Base-by-base conservation (phyloP, 2,888 invertebrate species). In the Dryobota labecula region DNA sequence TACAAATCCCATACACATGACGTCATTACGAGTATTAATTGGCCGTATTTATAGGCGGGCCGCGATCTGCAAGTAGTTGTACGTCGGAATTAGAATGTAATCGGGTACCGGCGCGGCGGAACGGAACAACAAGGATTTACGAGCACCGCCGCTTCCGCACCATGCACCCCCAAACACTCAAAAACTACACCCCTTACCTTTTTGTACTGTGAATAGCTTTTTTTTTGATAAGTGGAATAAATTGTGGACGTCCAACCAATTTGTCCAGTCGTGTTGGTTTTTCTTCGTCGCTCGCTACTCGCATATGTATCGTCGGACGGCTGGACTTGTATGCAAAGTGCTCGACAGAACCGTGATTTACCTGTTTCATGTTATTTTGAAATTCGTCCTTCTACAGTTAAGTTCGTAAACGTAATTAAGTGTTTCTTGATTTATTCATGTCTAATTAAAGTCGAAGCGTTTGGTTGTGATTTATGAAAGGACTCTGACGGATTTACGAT, bases 91-190 rank as follows among this genome's bases (percentile, higher is more conserved):
- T 88, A 86, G 88, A 88, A 88, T 89, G 90, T 88, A 90, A 90
- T 89, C 89, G 86, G 80, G 85, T 86, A 84, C 78, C 84, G 86
- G 88, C 85, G 84, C 80, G 79, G 86, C 64, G 80, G 86, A 84
- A 87, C 86, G 86, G 86, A 87, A 86, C 86, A 85, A 84, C 87
- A 84, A 88, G 84, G 86, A 91, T 91, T 91, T 91, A 91, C 86
- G 89, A 87, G 84, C 83, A 63, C 83, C 68, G 80, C 80, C 70
- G 85, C 83, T 91, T 90, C 90, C 90, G 90, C 83, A 85, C 86
- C 80, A 83, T 89, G 87, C 88, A 89, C 88, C 88, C 86, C 83
- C 84, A 88, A 90, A 89, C 83, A 87, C 86, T 88, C 83, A 89
- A 89, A 85, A 89, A 88, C 87, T 87, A 88, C 86, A 88, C 80